A percentile compares a stretch with the other conserved stretches of the same genome.
Conservation (phyloP, 2,797 vertebrate genomes). For the Oceanodroma leucorhoa region DNA sequence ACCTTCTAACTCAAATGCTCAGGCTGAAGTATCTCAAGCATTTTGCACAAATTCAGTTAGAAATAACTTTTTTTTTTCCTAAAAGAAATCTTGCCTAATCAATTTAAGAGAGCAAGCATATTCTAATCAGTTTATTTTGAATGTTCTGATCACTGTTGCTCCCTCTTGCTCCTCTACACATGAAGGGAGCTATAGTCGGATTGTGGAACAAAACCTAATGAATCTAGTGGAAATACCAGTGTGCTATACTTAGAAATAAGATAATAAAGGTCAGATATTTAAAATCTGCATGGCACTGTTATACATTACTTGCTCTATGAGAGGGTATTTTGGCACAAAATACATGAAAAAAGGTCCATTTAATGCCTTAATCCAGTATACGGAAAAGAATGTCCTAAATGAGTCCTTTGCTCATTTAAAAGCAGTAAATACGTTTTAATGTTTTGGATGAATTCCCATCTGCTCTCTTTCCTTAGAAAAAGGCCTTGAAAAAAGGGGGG, state of each 20-base stretch:
- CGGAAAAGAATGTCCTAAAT: neutral
- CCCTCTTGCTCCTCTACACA: neutral
- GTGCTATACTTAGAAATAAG: neutral
- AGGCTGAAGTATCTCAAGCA: neutral
- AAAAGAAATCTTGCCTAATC: neutral
- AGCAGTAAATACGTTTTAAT: constrained; percentile 13
- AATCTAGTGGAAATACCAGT: neutral
- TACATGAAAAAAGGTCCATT: neutral
- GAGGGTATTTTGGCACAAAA: neutral
- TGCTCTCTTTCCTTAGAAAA: neutral
- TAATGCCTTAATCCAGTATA: neutral
- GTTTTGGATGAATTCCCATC: neutral
- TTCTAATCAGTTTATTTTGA: neutral
- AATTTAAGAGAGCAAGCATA: neutral
- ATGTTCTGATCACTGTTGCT: neutral
- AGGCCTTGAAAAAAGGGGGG: neutral
- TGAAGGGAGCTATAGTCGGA: neutral
- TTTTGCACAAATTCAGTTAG: neutral
- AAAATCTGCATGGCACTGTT: neutral
- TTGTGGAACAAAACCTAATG: neutral
- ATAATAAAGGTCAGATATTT: neutral
- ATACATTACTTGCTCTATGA: neutral
- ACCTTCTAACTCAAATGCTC: neutral
- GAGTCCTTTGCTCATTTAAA: constrained; percentile 18
- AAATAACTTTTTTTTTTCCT: neutral